These are phyloP conservation scores for Lepidurus packardi DNA, from an alignment of 1,140 invertebrate genomes.

Conservation along the genomic window DNA sequence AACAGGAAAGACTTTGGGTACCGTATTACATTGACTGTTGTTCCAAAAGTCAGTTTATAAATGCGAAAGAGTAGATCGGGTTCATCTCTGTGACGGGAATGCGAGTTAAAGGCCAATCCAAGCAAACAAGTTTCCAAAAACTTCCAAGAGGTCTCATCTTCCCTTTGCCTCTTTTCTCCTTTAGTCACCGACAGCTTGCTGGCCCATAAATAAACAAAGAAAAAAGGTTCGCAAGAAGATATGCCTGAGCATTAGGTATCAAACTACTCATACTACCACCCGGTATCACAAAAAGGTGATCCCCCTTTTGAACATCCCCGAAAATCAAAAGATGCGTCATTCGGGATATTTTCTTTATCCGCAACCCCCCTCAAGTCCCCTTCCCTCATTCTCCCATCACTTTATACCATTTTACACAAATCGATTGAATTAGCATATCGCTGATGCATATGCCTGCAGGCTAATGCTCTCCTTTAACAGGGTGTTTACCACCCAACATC, in stretches of 20 bases:
- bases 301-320: too few relatives aligned
- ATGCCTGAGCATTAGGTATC: neutral
- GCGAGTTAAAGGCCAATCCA: slow-evolving; percentile 6
- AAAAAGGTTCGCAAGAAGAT: neutral
- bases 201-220: slow-evolving; percentile 19
- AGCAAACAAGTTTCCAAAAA: neutral
- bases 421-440: too few relatives aligned
- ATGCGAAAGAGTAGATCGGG: neutral
- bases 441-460: too few relatives aligned
- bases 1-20: neutral
- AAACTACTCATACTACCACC: neutral
- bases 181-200: neutral
- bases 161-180: neutral
- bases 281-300: too few relatives aligned
- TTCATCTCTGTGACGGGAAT: neutral
- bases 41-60: neutral
- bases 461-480: too few relatives aligned
- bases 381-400: too few relatives aligned
- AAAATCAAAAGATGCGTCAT: too few relatives aligned
- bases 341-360: too few relatives aligned
- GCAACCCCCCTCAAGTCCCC: too few relatives aligned
- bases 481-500: too few relatives aligned
- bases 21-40: neutral
- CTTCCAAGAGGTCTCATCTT: neutral
- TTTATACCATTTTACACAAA: too few relatives aligned